phyloP scores from a whole-genome alignment of 2,888 invertebrate genomes.

The Acanthosepion esculentum region DNA sequence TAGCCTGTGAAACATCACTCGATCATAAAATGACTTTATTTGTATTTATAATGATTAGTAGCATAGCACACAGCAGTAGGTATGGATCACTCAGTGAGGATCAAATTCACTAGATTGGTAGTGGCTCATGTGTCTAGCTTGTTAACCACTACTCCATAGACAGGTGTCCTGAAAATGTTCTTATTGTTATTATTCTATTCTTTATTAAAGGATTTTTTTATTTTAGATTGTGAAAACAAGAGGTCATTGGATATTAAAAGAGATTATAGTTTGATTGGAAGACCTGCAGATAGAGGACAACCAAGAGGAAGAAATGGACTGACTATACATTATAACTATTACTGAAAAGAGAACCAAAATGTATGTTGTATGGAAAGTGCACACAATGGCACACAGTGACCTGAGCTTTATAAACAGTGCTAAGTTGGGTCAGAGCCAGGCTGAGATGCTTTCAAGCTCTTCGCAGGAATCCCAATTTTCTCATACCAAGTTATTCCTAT shows the following conservation, averaged over 20 bases:
- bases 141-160: no score
- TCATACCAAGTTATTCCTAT: not conserved
- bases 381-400: not conserved
- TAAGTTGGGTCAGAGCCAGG: not conserved
- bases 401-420: not conserved
- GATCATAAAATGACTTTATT: no score
- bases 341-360: not conserved
- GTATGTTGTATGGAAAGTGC: not conserved
- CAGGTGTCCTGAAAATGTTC: no score
- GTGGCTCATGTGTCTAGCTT: no score
- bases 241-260: not conserved
- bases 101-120: no score
- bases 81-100: no score
- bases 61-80: no score
- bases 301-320: not conserved
- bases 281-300: not conserved
- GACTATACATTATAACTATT: not conserved
- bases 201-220: no score
- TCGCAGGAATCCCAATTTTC: slow-evolving; percentile 8
- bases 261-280: not conserved
- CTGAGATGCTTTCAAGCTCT: not conserved
- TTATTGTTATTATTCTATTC: no score
- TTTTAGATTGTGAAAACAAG: no score
- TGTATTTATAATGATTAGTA: no score
- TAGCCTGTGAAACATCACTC: no score